Evolutionary conservation across 2,888 invertebrate genomes (phyloP).

Genomic region (Drosophila algonquin): DNA sequence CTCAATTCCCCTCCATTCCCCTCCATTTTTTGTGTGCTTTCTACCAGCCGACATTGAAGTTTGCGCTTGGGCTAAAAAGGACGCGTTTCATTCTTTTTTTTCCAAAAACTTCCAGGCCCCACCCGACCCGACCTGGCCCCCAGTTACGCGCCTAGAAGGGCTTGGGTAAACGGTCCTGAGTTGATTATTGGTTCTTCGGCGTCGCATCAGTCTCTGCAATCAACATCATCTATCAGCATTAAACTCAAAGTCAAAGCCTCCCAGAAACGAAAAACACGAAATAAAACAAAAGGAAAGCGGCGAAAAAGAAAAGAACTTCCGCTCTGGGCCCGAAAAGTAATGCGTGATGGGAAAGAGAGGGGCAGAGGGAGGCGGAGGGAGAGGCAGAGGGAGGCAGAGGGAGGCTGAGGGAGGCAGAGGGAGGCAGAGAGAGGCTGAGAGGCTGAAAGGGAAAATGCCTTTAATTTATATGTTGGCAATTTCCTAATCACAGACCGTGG

Average conservation of each 20-base stretch:
- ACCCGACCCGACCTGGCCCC: constrained; percentile 63
- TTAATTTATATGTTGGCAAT: constrained; percentile 74
- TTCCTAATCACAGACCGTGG: constrained; percentile 66
- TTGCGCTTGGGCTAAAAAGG: constrained; percentile 65
- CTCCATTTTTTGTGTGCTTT: constrained; percentile 35
- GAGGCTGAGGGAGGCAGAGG: background rate
- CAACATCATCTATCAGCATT: constrained; percentile 72
- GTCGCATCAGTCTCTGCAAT: constrained; percentile 77
- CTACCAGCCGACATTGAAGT: constrained; percentile 19
- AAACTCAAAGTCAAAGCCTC: constrained; percentile 35
- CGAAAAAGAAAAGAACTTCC: constrained; percentile 49
- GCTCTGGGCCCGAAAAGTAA: constrained; percentile 21
- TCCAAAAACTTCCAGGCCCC: constrained; percentile 44
- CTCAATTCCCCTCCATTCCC: constrained; percentile 7
- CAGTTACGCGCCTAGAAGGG: constrained; percentile 60
- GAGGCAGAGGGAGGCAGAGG: too few relatives aligned
- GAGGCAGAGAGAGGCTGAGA: background rate
- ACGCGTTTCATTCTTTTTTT: constrained; percentile 46
- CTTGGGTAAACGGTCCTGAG: constrained; percentile 62
- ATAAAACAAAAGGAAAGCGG: constrained; percentile 52
- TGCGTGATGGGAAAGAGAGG: background rate
- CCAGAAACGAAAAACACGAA: constrained; percentile 16
- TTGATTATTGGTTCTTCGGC: constrained; percentile 71
- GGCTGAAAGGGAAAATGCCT: constrained; percentile 47
- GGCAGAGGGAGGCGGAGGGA: too few relatives aligned